Base-by-base conservation (phyloP, 2,797 vertebrate species). In the Bovichtus diacanthus region DNA sequence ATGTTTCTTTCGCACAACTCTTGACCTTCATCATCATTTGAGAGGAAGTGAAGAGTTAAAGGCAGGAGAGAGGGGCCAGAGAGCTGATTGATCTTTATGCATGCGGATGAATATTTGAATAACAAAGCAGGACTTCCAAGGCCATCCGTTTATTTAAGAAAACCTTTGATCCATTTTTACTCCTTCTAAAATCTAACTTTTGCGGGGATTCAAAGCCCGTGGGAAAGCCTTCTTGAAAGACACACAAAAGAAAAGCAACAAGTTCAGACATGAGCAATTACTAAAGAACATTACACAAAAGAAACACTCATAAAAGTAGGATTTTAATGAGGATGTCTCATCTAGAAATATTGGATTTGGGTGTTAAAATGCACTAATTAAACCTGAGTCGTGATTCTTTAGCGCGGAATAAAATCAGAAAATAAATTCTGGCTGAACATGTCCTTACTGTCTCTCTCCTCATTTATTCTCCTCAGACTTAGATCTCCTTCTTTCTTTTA, bases 301-400 rank as follows among this genome's bases (percentile, higher is more conserved):
- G 23, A 50, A 21, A 27, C 7, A 44, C 9, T 25, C 21, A 19
- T 23, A 27, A 54, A 55, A 55, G 38, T 29, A 1, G 1, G 53
- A 29, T 23, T 70, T 58, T 50, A 77, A 70, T 34, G 53, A 59
- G 27, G 67, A 63, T 9, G n/a, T 41, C 50, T 47, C 19, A 12
- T 19, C 2, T 16, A 27, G 0, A 64, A 58, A 18, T 15, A 1
- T 15, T 50, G 13, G 0, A 16, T 63, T 4, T 9, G 9, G 51
- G 3, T 59, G 46, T 19, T 44, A 44, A 65, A 58, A 36, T 18
- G 13, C 53, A 29, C 36, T 4, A 56, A 67, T 54, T 47, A 54
- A 72, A 47, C 0, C 49, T 6, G 21, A 31, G 6, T 38, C 9
- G 31, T 39, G 18, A 25, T 46, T 39, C 25, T 23, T 63, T 34